phyloP scores from a whole-genome alignment of 35 echinoderm and acorn worm genomes.

The Heliocidaris erythrogramma region DNA sequence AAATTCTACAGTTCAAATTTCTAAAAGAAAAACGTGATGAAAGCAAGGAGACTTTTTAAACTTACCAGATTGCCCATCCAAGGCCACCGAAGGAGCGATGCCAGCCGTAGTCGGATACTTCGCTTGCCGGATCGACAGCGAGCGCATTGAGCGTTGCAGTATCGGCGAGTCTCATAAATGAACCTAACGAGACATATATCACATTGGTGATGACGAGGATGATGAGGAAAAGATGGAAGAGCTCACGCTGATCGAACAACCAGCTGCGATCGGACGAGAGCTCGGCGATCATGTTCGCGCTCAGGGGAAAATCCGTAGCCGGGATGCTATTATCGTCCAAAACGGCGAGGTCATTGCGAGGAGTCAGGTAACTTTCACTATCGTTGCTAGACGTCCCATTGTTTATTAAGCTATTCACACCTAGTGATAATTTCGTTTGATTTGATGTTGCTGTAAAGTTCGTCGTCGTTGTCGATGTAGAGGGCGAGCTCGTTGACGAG shows the following conservation, averaged over 20 bases:
- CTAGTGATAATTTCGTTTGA: not conserved
- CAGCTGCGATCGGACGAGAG: conserved; percentile 62
- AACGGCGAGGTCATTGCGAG: not conserved
- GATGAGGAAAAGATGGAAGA: conserved; percentile 51
- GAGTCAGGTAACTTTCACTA: not conserved
- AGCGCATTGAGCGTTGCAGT: conserved; percentile 63
- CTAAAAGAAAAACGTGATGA: not conserved
- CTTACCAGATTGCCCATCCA: conserved; percentile 70
- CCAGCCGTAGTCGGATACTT: conserved; percentile 75
- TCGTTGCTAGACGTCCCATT: not conserved
- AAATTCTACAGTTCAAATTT: not conserved
- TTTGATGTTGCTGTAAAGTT: not conserved
- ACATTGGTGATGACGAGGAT: conserved; percentile 54
- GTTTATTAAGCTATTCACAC: not conserved
- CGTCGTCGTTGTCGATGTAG: not conserved
- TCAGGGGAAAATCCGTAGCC: not conserved
- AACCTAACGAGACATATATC: conserved; percentile 54
- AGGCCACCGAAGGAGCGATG: conserved; percentile 70
- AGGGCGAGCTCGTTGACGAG: not conserved
- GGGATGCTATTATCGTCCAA: not conserved
- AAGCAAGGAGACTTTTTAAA: not conserved
- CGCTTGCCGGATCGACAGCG: conserved; percentile 35
- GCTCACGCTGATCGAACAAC: conserved; percentile 55
- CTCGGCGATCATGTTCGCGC: not conserved
- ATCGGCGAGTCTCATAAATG: conserved; percentile 63